These are phyloP conservation scores for Syrmaticus mikado DNA, from an alignment of 2,113 vertebrate species.

Conservation along the genomic window DNA sequence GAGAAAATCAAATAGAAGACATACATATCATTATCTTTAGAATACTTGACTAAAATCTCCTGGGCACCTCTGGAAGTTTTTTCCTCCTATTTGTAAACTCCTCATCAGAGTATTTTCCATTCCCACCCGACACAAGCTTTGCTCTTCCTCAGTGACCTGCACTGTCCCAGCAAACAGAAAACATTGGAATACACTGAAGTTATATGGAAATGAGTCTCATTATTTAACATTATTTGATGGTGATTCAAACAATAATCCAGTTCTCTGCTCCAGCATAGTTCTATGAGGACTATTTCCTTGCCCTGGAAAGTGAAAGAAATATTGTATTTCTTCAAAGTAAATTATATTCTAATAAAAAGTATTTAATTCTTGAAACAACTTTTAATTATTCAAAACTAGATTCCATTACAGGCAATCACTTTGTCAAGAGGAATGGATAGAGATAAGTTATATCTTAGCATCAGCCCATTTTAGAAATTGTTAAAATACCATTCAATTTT, in stretches of 20 bases:
- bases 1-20: not conserved
- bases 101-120: not conserved
- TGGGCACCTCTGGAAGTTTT: fast-evolving
- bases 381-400: not conserved
- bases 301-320: not conserved
- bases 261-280: not conserved
- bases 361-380: not conserved
- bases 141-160: not conserved
- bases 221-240: not conserved
- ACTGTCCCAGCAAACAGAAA: not conserved
- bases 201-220: fast-evolving
- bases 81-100: not conserved
- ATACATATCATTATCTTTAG: fast-evolving
- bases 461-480: not conserved
- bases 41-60: not conserved
- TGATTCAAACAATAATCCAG: not conserved
- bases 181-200: not conserved
- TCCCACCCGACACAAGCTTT: fast-evolving
- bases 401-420: not conserved
- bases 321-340: not conserved
- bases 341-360: not conserved
- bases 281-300: not conserved
- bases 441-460: not conserved
- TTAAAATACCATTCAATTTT: not conserved
- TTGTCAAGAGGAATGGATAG: not conserved